Evolutionary conservation across 2,888 invertebrate genomes (phyloP).

Genomic region (Eulithis prunata): DNA sequence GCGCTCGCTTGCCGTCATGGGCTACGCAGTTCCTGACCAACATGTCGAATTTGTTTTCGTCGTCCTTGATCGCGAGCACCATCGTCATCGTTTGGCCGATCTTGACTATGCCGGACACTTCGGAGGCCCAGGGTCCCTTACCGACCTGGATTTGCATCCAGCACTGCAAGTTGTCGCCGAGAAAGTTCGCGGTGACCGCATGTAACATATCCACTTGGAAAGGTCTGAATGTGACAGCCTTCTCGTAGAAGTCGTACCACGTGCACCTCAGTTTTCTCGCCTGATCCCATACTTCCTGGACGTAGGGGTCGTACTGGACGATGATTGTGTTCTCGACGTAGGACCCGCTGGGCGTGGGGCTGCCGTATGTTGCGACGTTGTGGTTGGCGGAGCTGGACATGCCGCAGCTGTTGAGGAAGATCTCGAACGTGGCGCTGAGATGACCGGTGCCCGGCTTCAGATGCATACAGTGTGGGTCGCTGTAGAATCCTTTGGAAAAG

Average conservation of each 20-base stretch:
- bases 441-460: conserved; percentile 96
- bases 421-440: conserved; percentile 96
- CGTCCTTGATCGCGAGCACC: conserved; percentile 97
- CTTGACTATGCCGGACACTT: conserved; percentile 97
- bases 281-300: conserved; percentile 98
- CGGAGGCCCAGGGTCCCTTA: conserved; percentile 98
- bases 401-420: conserved; percentile 96
- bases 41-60: conserved; percentile 98
- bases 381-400: conserved; percentile 97
- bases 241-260: conserved; percentile 98
- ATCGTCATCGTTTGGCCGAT: conserved; percentile 99
- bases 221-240: conserved; percentile 96
- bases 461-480: conserved; percentile 95
- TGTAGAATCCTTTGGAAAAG: conserved; percentile 97
- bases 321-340: conserved; percentile 98
- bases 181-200: conserved; percentile 97
- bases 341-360: conserved; percentile 95
- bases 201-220: conserved; percentile 98
- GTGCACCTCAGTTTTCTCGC: conserved; percentile 96
- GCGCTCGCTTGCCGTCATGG: conserved; percentile 96
- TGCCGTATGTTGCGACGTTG: conserved; percentile 92
- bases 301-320: conserved; percentile 97
- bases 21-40: conserved; percentile 97
- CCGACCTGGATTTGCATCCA: conserved; percentile 99
- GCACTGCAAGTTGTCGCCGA: conserved; percentile 97